These are phyloP conservation scores for Poeciliopsis turrubarensis DNA, from an alignment of 2,113 vertebrate species.

Conservation along the genomic window DNA sequence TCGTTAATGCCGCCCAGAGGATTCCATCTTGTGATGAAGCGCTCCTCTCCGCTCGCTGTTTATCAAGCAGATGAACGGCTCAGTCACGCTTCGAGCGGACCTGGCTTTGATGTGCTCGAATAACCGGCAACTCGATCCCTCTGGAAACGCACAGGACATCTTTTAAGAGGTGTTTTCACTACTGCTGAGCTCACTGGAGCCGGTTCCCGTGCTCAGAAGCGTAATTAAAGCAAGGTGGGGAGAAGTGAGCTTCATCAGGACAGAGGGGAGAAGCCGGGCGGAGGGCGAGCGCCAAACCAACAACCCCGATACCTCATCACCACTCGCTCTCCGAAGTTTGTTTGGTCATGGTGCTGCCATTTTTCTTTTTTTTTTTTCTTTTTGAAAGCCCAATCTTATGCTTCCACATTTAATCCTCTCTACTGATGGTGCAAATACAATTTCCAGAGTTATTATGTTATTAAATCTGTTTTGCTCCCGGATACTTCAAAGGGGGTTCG, in stretches of 20 bases:
- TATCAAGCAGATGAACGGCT: slow-evolving; percentile 31
- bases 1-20: slow-evolving; percentile 10
- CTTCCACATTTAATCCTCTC: slow-evolving; percentile 87
- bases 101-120: slow-evolving; percentile 32
- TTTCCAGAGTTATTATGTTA: slow-evolving; percentile 93
- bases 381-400: slow-evolving; percentile 78
- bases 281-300: slow-evolving; percentile 27
- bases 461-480: slow-evolving; percentile 89
- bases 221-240: slow-evolving; percentile 74
- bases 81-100: slow-evolving; percentile 35
- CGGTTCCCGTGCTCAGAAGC: slow-evolving; percentile 33
- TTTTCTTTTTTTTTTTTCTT: slow-evolving; percentile 58
- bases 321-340: slow-evolving; percentile 72
- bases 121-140: slow-evolving; percentile 44
- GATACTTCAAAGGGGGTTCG: slow-evolving; percentile 83
- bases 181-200: slow-evolving; percentile 62
- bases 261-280: slow-evolving; percentile 7
- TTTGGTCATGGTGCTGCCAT: slow-evolving; percentile 84
- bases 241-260: slow-evolving; percentile 71
- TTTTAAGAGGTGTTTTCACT: slow-evolving; percentile 68
- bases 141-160: slow-evolving; percentile 53
- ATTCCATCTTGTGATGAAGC: background rate
- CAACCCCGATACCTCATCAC: slow-evolving; percentile 67
- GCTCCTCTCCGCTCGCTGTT: slow-evolving; percentile 1
- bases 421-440: slow-evolving; percentile 92